Base-by-base conservation (phyloP, 2,888 invertebrate genomes). In the Ennomos fuscantarius region DNA sequence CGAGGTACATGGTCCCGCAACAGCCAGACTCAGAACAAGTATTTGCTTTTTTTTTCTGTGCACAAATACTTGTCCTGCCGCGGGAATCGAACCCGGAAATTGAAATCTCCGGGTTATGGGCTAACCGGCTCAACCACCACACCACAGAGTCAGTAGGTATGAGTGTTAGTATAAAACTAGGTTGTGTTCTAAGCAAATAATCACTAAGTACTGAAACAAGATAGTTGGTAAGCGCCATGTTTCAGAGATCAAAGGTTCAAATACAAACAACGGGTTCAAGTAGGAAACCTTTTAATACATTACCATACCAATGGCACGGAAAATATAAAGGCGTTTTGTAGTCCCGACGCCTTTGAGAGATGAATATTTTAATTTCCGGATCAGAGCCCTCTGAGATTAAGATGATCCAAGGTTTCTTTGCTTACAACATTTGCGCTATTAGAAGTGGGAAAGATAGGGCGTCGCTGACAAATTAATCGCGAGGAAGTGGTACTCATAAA, bases 301-400 rank as follows among this genome's bases (percentile, higher is more conserved):
- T 66, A 64, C 45, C 57, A 62, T 60, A 58, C 31, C 63, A 60
- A 66, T 62, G 56, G 52, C 36, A 53, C 32, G 33, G 42, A 40
- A 54, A 60, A 66, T 60, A 49, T 47, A 50, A 55, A 46, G 15
- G 36, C 46, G 59, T 62, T 24, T 56, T 63, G 62, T 61, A 54
- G 62, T 60, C 60, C 31, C 49, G 55, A 36, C 35, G 60, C 48
- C 55, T 63, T 61, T 60, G 43, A 58, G 43, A 60, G 42, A 65
- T 66, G 62, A 68, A 69, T 68, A 68, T 69, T 69, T 69, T 69
- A 68, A 69, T 66, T 63, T 68, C 69, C 69, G 65, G 62, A 48
- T 61, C 53, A 13, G 8, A 34, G 36, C 55, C 47, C 40, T 57
- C 41, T 45, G 44, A 62, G 62, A 62, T 65, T 63, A 64, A 57